phyloP scores from a whole-genome alignment of 2,888 invertebrate species.

The Rosalia funebris region DNA sequence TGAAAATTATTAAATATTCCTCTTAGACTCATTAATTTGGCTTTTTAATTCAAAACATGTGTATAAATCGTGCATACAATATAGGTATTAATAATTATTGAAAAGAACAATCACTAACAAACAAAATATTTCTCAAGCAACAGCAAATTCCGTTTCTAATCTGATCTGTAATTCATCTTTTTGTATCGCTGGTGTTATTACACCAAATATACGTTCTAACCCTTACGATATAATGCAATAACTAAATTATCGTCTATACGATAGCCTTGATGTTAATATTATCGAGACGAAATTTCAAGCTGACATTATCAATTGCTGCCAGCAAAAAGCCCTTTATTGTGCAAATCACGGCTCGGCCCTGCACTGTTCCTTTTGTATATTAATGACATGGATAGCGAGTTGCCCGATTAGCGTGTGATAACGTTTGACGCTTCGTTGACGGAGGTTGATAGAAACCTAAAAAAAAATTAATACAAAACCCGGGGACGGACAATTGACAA shows the following conservation, averaged over 20 bases:
- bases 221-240: not conserved
- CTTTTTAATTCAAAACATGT: too few species aligned
- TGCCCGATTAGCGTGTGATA: constrained; percentile 4
- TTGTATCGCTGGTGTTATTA: too few species aligned
- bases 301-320: constrained; percentile 1
- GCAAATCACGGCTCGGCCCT: constrained; percentile 1
- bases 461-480: constrained; percentile 1
- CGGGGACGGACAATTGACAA: not conserved
- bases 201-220: not conserved
- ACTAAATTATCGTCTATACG: not conserved
- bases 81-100: too few species aligned
- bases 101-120: too few species aligned
- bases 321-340: constrained; percentile 13
- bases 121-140: too few species aligned
- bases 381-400: constrained; percentile 14
- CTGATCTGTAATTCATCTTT: too few species aligned
- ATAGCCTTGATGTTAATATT: not conserved
- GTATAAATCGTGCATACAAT: too few species aligned
- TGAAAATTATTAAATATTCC: too few species aligned
- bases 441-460: not conserved
- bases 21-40: too few species aligned
- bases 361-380: not conserved
- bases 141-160: too few species aligned
- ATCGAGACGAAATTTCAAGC: not conserved
- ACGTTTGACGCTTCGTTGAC: constrained; percentile 11